These are phyloP conservation scores for Trachops cirrhosus DNA, from an alignment of 2,797 vertebrate species.

Conservation along the genomic window DNA sequence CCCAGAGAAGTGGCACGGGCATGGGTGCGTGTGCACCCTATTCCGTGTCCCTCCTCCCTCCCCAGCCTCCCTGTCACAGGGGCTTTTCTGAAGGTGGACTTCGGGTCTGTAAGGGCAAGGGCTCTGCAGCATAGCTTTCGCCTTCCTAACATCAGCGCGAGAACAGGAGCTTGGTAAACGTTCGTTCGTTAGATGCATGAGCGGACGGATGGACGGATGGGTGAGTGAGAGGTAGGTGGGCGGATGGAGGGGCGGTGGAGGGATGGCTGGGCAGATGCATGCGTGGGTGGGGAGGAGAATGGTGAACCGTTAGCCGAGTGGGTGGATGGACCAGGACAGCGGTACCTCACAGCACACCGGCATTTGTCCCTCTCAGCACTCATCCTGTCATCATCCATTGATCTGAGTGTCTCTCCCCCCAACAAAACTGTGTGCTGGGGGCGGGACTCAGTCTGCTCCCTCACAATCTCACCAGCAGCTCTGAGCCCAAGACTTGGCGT, in stretches of 20 bases:
- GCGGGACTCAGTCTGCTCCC: not conserved
- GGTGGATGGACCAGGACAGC: not conserved
- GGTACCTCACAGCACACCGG: not conserved
- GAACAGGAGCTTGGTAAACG: not conserved
- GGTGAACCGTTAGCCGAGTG: not conserved
- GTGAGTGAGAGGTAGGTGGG: not conserved
- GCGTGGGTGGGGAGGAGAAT: too few relatives aligned
- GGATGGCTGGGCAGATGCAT: not conserved
- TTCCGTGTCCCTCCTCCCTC: not conserved
- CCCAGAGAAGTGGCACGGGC: accelerated
- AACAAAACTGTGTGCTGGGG: not conserved
- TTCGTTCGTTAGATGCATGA: not conserved
- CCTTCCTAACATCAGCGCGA: not conserved
- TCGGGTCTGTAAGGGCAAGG: not conserved
- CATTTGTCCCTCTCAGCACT: not conserved
- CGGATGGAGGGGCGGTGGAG: too few relatives aligned
- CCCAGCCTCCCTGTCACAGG: not conserved
- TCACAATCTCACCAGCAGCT: accelerated
- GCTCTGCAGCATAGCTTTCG: not conserved
- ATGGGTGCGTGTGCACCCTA: accelerated
- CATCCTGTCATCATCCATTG: not conserved
- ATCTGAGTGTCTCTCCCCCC: not conserved
- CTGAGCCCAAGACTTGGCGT: not conserved
- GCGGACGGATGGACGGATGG: too few relatives aligned
- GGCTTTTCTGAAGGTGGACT: not conserved